A percentile compares a stretch with the other conserved stretches of the same genome.
phyloP scores from a whole-genome alignment of 2,888 invertebrate species.

The Stenoptilia bipunctidactyla region DNA sequence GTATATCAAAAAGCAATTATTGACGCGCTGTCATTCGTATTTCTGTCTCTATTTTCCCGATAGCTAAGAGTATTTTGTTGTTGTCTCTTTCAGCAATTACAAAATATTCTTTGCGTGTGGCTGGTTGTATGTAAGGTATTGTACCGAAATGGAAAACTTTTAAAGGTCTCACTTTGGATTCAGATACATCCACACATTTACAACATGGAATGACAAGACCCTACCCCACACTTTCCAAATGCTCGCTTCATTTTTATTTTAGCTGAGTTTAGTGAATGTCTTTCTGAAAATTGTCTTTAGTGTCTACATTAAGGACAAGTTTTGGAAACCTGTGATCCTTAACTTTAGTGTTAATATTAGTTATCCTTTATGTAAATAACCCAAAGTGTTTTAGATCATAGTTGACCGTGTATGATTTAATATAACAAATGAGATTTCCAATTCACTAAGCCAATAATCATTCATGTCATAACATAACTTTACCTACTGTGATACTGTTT shows the following conservation, averaged over 20 bases:
- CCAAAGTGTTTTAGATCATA: no score
- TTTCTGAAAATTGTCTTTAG: constrained; percentile 10
- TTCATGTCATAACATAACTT: constrained; percentile 33
- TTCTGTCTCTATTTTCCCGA: constrained; percentile 15
- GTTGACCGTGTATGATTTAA: no score
- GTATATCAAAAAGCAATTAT: not conserved
- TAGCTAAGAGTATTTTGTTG: constrained; percentile 68
- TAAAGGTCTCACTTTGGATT: constrained; percentile 53
- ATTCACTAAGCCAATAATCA: constrained; percentile 39
- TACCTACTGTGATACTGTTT: constrained; percentile 28
- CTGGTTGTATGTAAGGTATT: constrained; percentile 88
- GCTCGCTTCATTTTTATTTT: constrained; percentile 23
- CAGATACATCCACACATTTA: constrained; percentile 52
- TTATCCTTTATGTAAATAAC: no score
- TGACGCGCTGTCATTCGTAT: not conserved
- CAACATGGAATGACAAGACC: constrained; percentile 53
- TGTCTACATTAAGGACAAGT: constrained; percentile 11
- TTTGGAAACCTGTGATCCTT: not conserved
- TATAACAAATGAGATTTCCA: not conserved
- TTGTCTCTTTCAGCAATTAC: constrained; percentile 80
- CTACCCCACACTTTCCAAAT: constrained; percentile 29
- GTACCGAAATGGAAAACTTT: constrained; percentile 52
- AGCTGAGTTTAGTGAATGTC: constrained; percentile 10
- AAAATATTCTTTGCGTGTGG: constrained; percentile 89
- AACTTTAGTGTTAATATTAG: no score